Percentiles rank a stretch among this genome's conserved stretches.
These are phyloP conservation scores for Florisuga fusca DNA, from an alignment of 2,797 vertebrate genomes.

Conservation along the genomic window DNA sequence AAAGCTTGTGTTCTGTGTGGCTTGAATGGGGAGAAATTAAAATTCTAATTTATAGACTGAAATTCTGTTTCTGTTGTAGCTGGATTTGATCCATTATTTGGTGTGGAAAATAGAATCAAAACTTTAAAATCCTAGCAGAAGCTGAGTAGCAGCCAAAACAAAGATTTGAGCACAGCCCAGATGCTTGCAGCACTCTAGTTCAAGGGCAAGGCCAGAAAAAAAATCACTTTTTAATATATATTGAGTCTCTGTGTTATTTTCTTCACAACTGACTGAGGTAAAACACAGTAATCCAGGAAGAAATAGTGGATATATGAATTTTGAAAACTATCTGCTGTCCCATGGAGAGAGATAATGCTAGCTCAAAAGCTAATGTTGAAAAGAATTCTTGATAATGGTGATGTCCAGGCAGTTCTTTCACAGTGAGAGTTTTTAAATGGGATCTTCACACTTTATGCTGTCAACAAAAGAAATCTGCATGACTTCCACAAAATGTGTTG, in stretches of 20 bases:
- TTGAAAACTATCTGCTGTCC: background rate
- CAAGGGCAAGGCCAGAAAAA: background rate
- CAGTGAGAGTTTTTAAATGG: background rate
- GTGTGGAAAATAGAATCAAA: background rate
- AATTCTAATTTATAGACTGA: background rate
- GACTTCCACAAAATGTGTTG: background rate
- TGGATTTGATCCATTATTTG: background rate
- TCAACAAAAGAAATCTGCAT: background rate
- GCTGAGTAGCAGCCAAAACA: background rate
- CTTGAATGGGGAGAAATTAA: background rate
- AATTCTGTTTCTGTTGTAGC: background rate
- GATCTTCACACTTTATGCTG: background rate
- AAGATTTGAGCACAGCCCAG: fast-evolving
- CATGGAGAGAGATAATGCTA: background rate
- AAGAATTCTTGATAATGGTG: background rate
- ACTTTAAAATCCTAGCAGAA: background rate
- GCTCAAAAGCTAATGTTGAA: background rate
- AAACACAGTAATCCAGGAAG: background rate
- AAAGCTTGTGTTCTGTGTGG: background rate
- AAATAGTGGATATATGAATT: background rate
- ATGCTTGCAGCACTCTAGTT: background rate
- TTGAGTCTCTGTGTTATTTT: background rate
- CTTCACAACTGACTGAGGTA: background rate
- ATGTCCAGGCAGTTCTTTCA: background rate
- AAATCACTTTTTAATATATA: background rate